phyloP scores from a whole-genome alignment of 2,113 vertebrate genomes.

The Myanophis thanlyinensis region DNA sequence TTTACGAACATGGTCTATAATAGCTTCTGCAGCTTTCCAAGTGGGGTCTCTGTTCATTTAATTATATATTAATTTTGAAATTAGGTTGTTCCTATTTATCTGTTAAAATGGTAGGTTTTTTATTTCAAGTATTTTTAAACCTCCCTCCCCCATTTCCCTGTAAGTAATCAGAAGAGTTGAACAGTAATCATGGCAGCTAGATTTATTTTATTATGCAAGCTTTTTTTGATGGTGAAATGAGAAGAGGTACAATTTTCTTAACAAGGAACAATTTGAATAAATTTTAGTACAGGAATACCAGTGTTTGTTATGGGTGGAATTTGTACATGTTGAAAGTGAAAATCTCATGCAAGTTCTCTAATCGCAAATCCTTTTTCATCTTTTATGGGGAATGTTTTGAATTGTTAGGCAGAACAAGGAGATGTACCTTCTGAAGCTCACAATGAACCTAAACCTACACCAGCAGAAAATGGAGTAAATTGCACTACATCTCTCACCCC shows the following conservation, averaged over 20 bases:
- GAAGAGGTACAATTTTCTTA: background rate
- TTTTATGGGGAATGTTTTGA: background rate
- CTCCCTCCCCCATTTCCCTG: background rate
- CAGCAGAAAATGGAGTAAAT: constrained; percentile 90
- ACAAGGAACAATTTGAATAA: background rate
- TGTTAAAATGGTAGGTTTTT: background rate
- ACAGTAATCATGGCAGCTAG: background rate
- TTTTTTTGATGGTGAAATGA: background rate
- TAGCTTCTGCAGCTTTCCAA: background rate
- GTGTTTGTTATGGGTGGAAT: background rate
- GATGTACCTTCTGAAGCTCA: constrained; percentile 81
- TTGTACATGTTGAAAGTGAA: background rate
- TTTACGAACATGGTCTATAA: background rate
- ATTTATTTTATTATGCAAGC: background rate
- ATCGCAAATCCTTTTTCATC: background rate
- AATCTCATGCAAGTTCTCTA: background rate
- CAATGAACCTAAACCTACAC: constrained; percentile 76
- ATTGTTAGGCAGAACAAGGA: constrained; percentile 81
- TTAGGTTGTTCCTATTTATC: constrained; percentile 31
- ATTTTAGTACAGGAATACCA: background rate
- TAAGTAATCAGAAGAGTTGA: background rate
- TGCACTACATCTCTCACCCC: constrained; percentile 80
- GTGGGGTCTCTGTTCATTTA: background rate
- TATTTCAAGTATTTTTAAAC: background rate
- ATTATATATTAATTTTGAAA: background rate